Evolutionary conservation across 2,888 invertebrate genomes (phyloP), one percentile per base, ranked within the genome.

Genomic region (Ommatoiulus sabulosus): DNA sequence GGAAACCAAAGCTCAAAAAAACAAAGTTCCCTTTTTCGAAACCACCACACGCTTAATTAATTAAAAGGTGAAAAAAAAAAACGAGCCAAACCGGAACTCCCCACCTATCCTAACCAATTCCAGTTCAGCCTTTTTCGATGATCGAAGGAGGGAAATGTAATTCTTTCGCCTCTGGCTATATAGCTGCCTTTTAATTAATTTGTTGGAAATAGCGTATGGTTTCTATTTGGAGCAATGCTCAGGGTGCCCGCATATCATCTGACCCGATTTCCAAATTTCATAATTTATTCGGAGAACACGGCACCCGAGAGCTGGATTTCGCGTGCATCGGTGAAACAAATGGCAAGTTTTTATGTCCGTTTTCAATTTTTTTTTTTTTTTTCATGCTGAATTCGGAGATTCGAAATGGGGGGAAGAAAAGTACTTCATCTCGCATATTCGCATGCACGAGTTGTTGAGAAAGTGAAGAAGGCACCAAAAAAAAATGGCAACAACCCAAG

Each of bases 131-230:
- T n/a, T n/a, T 5, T 52, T 12, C 12, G 57, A 12, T 17, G 57
- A 57, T 57, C 57, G 57, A 57, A 57, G 57, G 15, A 17, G 57
- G 57, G 57, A 57, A 57, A 17, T 57, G 57, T 5, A 57, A n/a
- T 15, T 57, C 57, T 57, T 17, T 57, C 2, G 57, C n/a, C 57
- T 15, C 57, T 10, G 10, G 57, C 57, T 1, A 57, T n/a, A n/a
- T n/a, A n/a, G n/a, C n/a, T n/a, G 15, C 57, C 15, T 48, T 48
- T 48, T 48, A 48, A 48, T 48, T 48, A 57, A 57, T n/a, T 57
- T 17, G 57, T 57, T 57, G 57, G 17, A 57, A 57, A 57, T 57
- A 57, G 57, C 57, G n/a, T 57, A 57, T 57, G 57, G 57, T 57
- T 57, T 57, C 57, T n/a, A 57, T 57, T 57, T 57, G n/a, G 57